Base-by-base conservation (phyloP, 2,888 invertebrate species). In the Mythimna albipuncta region DNA sequence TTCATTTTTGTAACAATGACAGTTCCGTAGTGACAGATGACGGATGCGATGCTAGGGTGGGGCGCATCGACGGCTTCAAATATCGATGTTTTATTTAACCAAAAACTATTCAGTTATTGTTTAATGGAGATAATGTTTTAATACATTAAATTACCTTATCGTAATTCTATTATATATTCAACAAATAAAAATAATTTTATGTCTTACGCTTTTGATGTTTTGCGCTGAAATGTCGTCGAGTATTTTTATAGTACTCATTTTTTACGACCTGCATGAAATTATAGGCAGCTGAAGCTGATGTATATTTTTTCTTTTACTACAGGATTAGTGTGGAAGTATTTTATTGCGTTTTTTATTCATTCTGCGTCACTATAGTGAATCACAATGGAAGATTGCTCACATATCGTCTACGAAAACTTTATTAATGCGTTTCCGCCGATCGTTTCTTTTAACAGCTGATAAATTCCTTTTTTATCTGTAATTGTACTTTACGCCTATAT, bases 21-120 rank as follows among this genome's bases (percentile, higher is more conserved):
- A 84, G 74, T 84, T 67, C 74, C 77, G 73, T 64, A 32, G 57
- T 83, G 85, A 85, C 86, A 85, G 86, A 82, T 85, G 85, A 81
- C 72, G 72, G 63, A 66, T 75, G 55, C 66, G 63, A 66, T 75
- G 55, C 66, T 72, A 69, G 71, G 79, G 41, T 65, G 77, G 64
- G 68, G 41, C 61, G 44, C 41, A 32, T 64, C 72, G 58, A 71
- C 47, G 32, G 16, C 59, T 64, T 26, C 64, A 21, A 55, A 65
- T 81, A 78, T 83, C 80, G 83, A 83, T 63, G 16, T 50, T 58
- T 80, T 62, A 58, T 59, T 61, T 35, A 38, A 38, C 41, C 13
- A 21, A 38, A 47, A 58, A 32, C 38, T 4, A 13, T 0, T 55
- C 19, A 9, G 7, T 68, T 59, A 58, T 32, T 35, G 7, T 64